Base-by-base conservation (phyloP, 2,888 invertebrate species). In the Dicyrtomina minuta region DNA sequence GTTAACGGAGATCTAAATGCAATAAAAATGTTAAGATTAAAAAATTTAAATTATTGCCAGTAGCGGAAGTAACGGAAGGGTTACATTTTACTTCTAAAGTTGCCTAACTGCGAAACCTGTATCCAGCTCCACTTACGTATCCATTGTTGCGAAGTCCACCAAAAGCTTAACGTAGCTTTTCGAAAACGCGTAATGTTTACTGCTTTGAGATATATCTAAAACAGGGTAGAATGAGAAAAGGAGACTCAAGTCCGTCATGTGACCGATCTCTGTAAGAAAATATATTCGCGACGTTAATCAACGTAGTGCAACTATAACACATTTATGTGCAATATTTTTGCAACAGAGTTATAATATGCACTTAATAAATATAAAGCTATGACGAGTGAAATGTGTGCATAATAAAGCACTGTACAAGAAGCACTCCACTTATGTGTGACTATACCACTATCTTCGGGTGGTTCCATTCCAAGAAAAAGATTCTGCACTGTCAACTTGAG, bases 161-260 rank as follows among this genome's bases (percentile, higher is more conserved):
- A 56, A 8, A 27, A 56, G 24, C 13, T 56, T 56, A 8, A 56
- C 56, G 26, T 27, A 56, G 27, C 27, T 13, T 27, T 56, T 56
- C 1, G 56, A 56, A 56, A 27, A 27, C 4, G 3, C 24, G 56
- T 56, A 56, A n/a, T 26, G 27, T 8, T 24, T 58, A 20, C 20
- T 39, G 12, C 6, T 39, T 58, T 4, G n/a, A n/a, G n/a, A n/a
- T n/a, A n/a, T n/a, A n/a, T n/a, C n/a, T n/a, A n/a, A n/a, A n/a
- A 33, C 27, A 33, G 27, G 15, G 2, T 41, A 2, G 17, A 33
- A 5, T 8, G 33, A 3, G 8, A 33, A 33, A 33, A 17, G 17
- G 15, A 1, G 17, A 20, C 13, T 2, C 20, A 15, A 5, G 17
- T 58, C 58, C 12, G 17, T 39, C 2, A n/a, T 39, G 20, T 58